Percentiles rank a stretch among this genome's conserved stretches.
These are phyloP conservation scores for Willowsia nigromaculata DNA, from an alignment of 2,888 invertebrate species.

Conservation along the genomic window DNA sequence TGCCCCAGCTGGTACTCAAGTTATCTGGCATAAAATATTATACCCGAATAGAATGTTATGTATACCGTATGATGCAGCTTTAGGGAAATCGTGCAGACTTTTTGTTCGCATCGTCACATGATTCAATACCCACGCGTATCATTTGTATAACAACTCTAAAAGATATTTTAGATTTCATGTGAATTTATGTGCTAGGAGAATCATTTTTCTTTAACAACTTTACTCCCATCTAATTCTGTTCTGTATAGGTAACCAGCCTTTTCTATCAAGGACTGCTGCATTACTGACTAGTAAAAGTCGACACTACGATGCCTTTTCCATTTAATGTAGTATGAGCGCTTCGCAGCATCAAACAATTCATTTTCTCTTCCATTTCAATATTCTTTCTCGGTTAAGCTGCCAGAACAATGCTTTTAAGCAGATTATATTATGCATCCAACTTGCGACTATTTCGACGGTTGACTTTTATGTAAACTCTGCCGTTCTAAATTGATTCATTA, in stretches of 20 bases:
- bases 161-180: too few relatives aligned
- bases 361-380: background rate
- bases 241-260: too few relatives aligned
- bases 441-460: background rate
- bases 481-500: slow-evolving; percentile 15
- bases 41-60: background rate
- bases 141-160: background rate
- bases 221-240: too few relatives aligned
- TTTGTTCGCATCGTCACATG: background rate
- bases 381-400: background rate
- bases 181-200: background rate
- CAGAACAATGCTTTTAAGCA: slow-evolving; percentile 23
- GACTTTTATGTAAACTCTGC: background rate
- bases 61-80: background rate
- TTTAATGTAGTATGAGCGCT: too few relatives aligned
- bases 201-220: background rate
- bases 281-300: too few relatives aligned
- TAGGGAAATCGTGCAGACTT: background rate
- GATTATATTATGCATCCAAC: background rate
- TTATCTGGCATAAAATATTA: background rate
- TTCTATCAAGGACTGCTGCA: too few relatives aligned
- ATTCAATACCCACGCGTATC: background rate
- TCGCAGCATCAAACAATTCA: too few relatives aligned
- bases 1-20: too few relatives aligned
- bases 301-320: too few relatives aligned